Base-by-base conservation (phyloP, 37 sponge, comb jelly and placozoan species). In the Diacarnus erythraeanus region DNA sequence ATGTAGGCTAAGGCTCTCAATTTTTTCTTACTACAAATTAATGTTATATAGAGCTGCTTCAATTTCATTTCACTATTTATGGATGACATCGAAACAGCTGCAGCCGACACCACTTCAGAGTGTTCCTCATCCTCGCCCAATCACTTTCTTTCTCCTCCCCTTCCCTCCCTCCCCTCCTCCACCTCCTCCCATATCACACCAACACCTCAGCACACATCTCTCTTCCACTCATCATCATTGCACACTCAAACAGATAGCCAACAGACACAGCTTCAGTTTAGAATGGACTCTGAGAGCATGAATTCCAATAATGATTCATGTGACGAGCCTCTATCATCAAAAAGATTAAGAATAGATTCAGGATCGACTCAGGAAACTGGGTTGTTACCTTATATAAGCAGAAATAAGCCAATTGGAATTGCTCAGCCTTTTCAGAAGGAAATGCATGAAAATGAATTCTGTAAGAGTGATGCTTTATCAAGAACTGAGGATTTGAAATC, bases 81-180 rank as follows among this genome's bases (percentile, higher is more conserved):
- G n/a, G n/a, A n/a, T n/a, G n/a, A n/a, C 18, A 38, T 77, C 1
- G 85, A 84, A 34, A 84, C 59, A 33, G 78, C 78, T 58, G 63
- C 85, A 58, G 85, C 85, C 25, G 85, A 77, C 47, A 84, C 85
- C 5, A 84, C 78, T 29, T 60, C 80, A 56, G 58, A 56, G 22
- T 0, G 10, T 65, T 43, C 44, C 65, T 26, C 67, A 23, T n/a
- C 40, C 63, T 5, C 64, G 37, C 51, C 51, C 51, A 47, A 12
- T 47, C 51, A 47, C 51, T 47, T 47, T 47, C 51, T 12, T 15
- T 12, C 51, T 15, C 51, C 51, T 12, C 10, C 12, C 6, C 51
- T 12, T 12, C 12, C 6, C 51, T 15, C 10, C 51, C 51, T 12
- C 51, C 10, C 12, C 6, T 12, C 51, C 51, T 47, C 6, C 51